Percentiles rank a stretch among this genome's conserved stretches.
Evolutionary conservation across 2,113 vertebrate species (phyloP).

Genomic region (Dromiciops gliroides): DNA sequence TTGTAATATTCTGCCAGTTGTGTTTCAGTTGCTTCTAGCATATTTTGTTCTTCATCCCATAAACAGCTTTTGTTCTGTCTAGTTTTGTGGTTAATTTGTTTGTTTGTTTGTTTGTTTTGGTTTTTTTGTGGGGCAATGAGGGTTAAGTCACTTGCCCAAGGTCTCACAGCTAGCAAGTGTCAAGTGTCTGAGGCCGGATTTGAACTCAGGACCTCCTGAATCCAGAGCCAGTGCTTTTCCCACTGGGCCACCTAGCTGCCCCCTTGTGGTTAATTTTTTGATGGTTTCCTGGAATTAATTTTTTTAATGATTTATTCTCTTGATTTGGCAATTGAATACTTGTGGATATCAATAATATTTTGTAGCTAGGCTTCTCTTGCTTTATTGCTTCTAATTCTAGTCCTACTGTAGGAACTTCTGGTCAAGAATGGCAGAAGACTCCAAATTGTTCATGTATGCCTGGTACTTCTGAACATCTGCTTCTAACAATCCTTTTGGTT

Average conservation of each 20-base stretch:
- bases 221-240: no score
- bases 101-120: no score
- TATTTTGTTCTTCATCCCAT: slow-evolving; percentile 95
- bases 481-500: slow-evolving; percentile 87
- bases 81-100: slow-evolving; percentile 89
- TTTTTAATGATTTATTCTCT: slow-evolving; percentile 95
- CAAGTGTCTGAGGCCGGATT: no score
- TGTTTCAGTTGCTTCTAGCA: slow-evolving; percentile 88
- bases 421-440: slow-evolving; percentile 88
- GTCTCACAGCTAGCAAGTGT: no score
- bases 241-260: no score
- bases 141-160: no score
- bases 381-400: slow-evolving; percentile 85
- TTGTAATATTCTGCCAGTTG: slow-evolving; percentile 90
- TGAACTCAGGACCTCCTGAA: no score
- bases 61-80: slow-evolving; percentile 89
- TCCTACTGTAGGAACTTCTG: slow-evolving; percentile 86
- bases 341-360: slow-evolving; percentile 90
- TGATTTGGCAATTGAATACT: slow-evolving; percentile 94
- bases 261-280: slow-evolving; percentile 87
- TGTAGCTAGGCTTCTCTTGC: slow-evolving; percentile 89
- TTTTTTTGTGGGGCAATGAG: no score
- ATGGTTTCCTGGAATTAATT: slow-evolving; percentile 93
- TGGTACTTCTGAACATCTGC: slow-evolving; percentile 92
- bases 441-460: slow-evolving; percentile 87